Evolutionary conservation across 2,113 vertebrate genomes (phyloP), one percentile per base, ranked within the genome.

Genomic region (Oenanthe melanoleuca): DNA sequence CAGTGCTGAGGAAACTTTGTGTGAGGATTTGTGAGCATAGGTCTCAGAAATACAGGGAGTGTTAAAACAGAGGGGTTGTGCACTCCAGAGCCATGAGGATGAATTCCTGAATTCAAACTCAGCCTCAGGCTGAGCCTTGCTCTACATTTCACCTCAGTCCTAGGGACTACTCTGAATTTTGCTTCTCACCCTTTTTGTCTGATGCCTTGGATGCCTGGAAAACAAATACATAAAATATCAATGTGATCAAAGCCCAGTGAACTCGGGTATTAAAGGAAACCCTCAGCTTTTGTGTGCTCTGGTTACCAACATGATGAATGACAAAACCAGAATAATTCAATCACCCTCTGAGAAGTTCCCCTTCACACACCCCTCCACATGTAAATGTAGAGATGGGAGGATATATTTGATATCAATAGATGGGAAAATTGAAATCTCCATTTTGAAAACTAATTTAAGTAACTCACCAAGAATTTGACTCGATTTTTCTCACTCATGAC

Each of bases 11-110:
- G 44, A 67, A 72, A 22, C 9, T 38, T 14, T 24, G 13, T 18
- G 12, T 9, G 38, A 78, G 49, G 59, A 33, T 47, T 26, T 84
- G 74, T 33, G 44, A 8, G 0, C 12, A 7, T 3, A 0, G 12
- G 12, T 29, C 40, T 79, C n/a, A 26, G 16, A 64, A 87, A n/a
- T 9, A 34, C 10, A 20, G 14, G 9, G 44, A 80, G 13, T 26
- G 44, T 72, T 37, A 47, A 47, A 67, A 50, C 3, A 93, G 40
- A 38, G 67, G 14, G 11, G 11, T 6, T 60, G 24, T 5, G 11
- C 7, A 4, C 25, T 34, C 37, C 42, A 34, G 20, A 34, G 44
- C 55, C 37, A 8, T 1, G 11, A 5, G 2, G 19, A n/a, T 7
- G 40, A 50, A 24, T 53, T 80, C 28, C 71, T 52, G 38, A 64